Evolutionary conservation across 2,888 invertebrate species (phyloP).

Genomic region (Hesperia comma): DNA sequence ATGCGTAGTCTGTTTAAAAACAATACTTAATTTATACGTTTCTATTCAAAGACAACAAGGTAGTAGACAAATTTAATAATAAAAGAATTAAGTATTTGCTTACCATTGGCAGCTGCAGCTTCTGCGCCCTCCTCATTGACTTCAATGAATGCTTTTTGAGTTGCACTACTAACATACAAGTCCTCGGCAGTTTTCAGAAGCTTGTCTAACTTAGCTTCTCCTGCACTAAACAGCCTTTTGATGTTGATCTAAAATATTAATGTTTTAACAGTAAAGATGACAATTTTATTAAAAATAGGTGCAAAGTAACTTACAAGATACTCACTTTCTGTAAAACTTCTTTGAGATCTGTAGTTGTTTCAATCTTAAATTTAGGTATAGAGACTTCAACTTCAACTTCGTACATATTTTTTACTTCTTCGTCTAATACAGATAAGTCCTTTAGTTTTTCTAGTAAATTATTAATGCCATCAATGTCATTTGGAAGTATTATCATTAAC

Average conservation of each 20-base stretch:
- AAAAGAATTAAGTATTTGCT: too few relatives aligned
- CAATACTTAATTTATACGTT: too few relatives aligned
- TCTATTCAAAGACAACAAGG: too few relatives aligned
- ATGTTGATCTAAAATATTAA: slow-evolving; percentile 46
- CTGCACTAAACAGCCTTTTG: slow-evolving; percentile 52
- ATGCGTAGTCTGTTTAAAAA: too few relatives aligned
- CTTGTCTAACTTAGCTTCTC: slow-evolving; percentile 85
- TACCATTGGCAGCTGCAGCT: slow-evolving; percentile 92
- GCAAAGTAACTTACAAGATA: slow-evolving; percentile 33
- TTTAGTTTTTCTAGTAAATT: slow-evolving; percentile 85
- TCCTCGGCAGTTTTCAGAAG: slow-evolving; percentile 75
- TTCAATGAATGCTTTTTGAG: slow-evolving; percentile 93
- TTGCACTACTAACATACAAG: slow-evolving; percentile 85
- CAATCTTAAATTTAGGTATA: slow-evolving; percentile 92
- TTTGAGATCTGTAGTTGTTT: slow-evolving; percentile 87
- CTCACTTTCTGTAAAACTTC: slow-evolving; percentile 84
- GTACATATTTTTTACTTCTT: slow-evolving; percentile 69
- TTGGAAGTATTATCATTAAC: slow-evolving; percentile 90
- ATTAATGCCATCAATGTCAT: slow-evolving; percentile 85
- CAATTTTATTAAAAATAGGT: background rate
- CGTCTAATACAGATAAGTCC: slow-evolving; percentile 62
- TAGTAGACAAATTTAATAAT: too few relatives aligned
- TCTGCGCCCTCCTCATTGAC: slow-evolving; percentile 94
- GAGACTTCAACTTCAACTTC: slow-evolving; percentile 83
- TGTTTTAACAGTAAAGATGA: background rate